Base-by-base conservation (phyloP, 2,888 invertebrate genomes). In the Autographa pulchrina region DNA sequence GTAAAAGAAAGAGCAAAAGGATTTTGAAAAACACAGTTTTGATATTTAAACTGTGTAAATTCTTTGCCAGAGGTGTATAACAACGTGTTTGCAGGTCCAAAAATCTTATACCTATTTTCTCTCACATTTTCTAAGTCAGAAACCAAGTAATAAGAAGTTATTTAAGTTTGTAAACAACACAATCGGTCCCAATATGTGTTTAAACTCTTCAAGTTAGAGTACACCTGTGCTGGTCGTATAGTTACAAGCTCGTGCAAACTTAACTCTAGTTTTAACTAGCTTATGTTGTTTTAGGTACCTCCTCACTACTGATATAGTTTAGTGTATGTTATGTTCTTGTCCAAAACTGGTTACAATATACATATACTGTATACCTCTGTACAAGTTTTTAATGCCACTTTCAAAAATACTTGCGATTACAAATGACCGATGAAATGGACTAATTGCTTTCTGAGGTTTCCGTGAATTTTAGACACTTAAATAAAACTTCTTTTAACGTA, bases 111-210 rank as follows among this genome's bases (percentile, higher is more conserved):
- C 8, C 8, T 4, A 1, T 48, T 48, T 48, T 48, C 48, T 48
- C 48, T n/a, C 0, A n/a, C 6, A 48, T 48, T 48, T 48, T 48
- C 48, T 7, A 16, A 48, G n/a, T 48, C 48, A 38, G 48, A 48
- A n/a, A 48, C n/a, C 48, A 48, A 48, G 48, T 48, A 48, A n/a
- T 48, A n/a, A n/a, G n/a, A 48, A 48, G 48, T 48, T 48, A 48
- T 11, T 11, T 48, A 48, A 48, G 48, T 48, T 48, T n/a, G n/a
- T 18, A 54, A 56, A 20, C 54, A 25, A 13, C 25, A 25, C 20
- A 56, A n/a, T 56, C 5, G 25, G 20, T 18, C 18, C 20, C 18
- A 20, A 18, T 54, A 20, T 56, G 54, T 20, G 54, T 56, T 20
- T 56, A 56, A 56, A 56, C 54, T 54, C 20, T 18, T 9, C 13